Conservation (phyloP, 2,797 vertebrate species). For the Phoeniculus purpureus region DNA sequence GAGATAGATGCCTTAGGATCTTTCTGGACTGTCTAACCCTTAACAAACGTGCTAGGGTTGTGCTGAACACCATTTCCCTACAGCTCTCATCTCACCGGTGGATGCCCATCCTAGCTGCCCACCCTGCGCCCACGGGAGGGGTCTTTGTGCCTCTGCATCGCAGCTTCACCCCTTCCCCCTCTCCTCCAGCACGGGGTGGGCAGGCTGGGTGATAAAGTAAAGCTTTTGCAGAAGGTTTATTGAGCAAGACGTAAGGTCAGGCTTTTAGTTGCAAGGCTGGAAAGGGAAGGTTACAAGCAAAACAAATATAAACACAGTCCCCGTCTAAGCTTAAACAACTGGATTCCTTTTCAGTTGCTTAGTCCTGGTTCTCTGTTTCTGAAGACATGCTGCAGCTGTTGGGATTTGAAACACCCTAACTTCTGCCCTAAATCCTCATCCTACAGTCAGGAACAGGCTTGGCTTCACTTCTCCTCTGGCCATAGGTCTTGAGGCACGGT, state of each 20-base stretch:
- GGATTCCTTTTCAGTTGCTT: slow-evolving; percentile 58
- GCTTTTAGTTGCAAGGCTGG: slow-evolving; percentile 29
- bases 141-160: neutral
- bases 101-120: fast-evolving
- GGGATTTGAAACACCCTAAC: neutral
- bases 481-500: fast-evolving
- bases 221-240: slow-evolving; percentile 35
- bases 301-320: slow-evolving; percentile 59
- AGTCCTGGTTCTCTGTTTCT: slow-evolving; percentile 24
- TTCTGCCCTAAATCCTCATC: neutral
- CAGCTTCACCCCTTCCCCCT: neutral
- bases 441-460: neutral
- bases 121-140: neutral
- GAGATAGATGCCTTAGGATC: neutral
- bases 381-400: slow-evolving; percentile 48
- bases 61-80: neutral
- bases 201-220: slow-evolving; percentile 1
- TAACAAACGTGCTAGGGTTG: neutral
- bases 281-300: slow-evolving; percentile 36
- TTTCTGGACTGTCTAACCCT: neutral
- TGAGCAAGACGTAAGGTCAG: slow-evolving; percentile 42
- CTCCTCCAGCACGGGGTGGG: neutral
- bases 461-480: neutral
- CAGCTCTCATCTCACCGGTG: fast-evolving
- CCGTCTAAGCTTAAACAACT: slow-evolving; percentile 62